Conservation (phyloP, 2,113 vertebrate species). For the Talpa occidentalis region DNA sequence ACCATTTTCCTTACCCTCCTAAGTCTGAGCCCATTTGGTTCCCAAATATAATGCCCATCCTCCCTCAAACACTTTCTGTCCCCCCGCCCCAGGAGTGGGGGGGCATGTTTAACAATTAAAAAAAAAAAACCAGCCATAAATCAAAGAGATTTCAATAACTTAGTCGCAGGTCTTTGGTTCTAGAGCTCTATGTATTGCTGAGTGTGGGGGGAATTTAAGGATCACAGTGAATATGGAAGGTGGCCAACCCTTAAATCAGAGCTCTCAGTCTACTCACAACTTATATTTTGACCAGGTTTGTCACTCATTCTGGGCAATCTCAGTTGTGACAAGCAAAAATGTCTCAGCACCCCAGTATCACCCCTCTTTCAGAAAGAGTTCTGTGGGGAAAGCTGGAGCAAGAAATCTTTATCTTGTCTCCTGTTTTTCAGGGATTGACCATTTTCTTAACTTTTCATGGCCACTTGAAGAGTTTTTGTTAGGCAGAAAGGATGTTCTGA, state of each 20-base stretch:
- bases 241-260: background rate
- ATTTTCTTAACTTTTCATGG: background rate
- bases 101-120: background rate
- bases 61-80: background rate
- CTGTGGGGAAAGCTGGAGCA: background rate
- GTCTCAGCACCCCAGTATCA: background rate
- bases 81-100: background rate
- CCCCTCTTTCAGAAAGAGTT: background rate
- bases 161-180: background rate
- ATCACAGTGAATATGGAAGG: background rate
- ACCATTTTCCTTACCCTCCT: background rate
- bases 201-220: background rate
- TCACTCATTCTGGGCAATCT: background rate
- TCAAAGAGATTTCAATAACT: background rate
- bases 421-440: background rate
- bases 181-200: constrained; percentile 34
- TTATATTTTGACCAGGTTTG: background rate
- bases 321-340: background rate
- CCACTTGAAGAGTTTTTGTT: constrained; percentile 41
- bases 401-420: background rate
- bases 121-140: background rate
- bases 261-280: background rate
- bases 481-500: too few relatives aligned
- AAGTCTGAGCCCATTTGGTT: background rate
- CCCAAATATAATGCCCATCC: background rate